These are phyloP conservation scores for Lapara coniferarum DNA, from an alignment of 2,888 invertebrate genomes.

Conservation along the genomic window DNA sequence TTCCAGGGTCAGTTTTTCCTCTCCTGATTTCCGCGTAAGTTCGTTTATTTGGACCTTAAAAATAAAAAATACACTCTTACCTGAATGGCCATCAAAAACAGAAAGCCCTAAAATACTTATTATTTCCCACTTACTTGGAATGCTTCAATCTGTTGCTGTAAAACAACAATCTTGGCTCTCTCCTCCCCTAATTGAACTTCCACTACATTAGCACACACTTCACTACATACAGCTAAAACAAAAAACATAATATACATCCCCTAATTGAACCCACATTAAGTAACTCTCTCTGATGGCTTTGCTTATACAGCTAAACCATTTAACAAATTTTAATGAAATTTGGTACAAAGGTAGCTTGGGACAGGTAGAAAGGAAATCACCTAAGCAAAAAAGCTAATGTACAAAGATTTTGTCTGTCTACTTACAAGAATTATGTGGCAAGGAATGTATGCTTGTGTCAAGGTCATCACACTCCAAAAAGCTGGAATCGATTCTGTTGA, in stretches of 20 bases:
- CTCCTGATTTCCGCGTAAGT: conserved; percentile 49
- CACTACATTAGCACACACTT: conserved; percentile 72
- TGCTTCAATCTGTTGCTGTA: conserved; percentile 64
- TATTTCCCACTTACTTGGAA: conserved; percentile 56
- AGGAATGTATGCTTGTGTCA: conserved; percentile 62
- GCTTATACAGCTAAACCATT: conserved; percentile 9
- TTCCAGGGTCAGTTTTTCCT: conserved; percentile 52
- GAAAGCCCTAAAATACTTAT: neutral
- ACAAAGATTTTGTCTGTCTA: conserved; percentile 25
- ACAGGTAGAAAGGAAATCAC: neutral
- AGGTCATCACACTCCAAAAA: conserved; percentile 73
- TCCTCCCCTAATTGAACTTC: conserved; percentile 76
- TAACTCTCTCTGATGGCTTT: no score
- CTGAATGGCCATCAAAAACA: neutral
- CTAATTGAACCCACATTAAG: neutral
- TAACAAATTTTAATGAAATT: neutral
- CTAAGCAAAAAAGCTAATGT: conserved; percentile 11
- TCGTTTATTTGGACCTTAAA: conserved; percentile 58
- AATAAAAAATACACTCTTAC: conserved; percentile 1
- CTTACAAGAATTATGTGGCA: conserved; percentile 69
- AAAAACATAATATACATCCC: neutral
- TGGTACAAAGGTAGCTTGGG: neutral
- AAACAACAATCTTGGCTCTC: conserved; percentile 63
- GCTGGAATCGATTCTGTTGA: conserved; percentile 65
- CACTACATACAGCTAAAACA: conserved; percentile 68